These are phyloP conservation scores for Tryphoninae sp. DNA, from an alignment of 2,888 invertebrate species.

Conservation along the genomic window DNA sequence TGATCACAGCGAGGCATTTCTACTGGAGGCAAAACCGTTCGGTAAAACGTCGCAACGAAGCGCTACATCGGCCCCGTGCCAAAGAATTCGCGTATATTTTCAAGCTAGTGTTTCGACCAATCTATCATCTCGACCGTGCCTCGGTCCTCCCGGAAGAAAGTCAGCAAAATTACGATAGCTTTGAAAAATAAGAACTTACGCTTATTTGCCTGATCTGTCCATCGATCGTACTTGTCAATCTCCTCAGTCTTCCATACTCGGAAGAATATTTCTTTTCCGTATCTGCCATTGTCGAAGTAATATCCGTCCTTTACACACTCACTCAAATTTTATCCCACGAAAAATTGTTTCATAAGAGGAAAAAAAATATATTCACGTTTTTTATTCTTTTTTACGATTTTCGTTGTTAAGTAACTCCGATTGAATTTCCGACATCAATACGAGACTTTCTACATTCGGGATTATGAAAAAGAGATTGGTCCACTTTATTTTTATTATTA, in stretches of 20 bases:
- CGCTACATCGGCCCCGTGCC: slow-evolving; percentile 23
- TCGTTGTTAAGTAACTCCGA: neutral
- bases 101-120: slow-evolving; percentile 15
- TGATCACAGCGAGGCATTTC: slow-evolving; percentile 53
- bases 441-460: too few relatives aligned
- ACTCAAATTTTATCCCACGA: neutral
- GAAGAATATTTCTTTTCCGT: slow-evolving; percentile 84
- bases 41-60: slow-evolving; percentile 1
- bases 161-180: neutral
- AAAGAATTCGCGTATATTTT: slow-evolving; percentile 29
- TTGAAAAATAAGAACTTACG: slow-evolving; percentile 82
- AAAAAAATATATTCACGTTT: neutral
- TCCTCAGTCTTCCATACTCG: slow-evolving; percentile 87
- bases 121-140: neutral
- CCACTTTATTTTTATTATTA: neutral
- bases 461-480: too few relatives aligned
- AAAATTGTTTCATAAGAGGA: neutral
- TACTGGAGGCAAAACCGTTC: slow-evolving; percentile 41
- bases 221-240: slow-evolving; percentile 85
- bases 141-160: neutral
- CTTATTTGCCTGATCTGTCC: slow-evolving; percentile 86
- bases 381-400: neutral
- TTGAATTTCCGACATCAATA: neutral
- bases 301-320: slow-evolving; percentile 16
- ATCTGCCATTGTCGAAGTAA: slow-evolving; percentile 72